Percentiles rank a stretch among this genome's conserved stretches.
phyloP scores from a whole-genome alignment of 2,888 invertebrate genomes.

The Ennomos fuscantarius region DNA sequence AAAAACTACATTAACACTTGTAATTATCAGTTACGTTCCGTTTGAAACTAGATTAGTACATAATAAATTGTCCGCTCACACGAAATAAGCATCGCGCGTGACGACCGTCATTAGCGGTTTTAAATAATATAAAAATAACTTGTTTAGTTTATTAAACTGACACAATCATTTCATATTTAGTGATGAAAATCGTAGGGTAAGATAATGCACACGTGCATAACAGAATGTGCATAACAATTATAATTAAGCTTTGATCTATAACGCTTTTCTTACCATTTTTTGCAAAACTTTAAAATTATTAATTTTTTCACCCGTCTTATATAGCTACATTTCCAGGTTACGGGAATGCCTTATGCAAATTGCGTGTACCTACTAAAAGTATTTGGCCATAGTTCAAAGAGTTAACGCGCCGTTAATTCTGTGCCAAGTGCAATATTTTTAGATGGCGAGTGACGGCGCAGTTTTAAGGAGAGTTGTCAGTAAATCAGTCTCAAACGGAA shows the following conservation, averaged over 20 bases:
- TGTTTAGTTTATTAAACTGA: neutral
- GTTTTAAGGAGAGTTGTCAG: slow-evolving; percentile 58
- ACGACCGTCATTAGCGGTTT: slow-evolving; percentile 5
- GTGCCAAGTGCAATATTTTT: slow-evolving; percentile 82
- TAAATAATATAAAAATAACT: slow-evolving; percentile 1
- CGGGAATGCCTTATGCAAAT: too few species aligned
- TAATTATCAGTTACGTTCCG: slow-evolving; percentile 16
- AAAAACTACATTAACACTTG: slow-evolving; percentile 6
- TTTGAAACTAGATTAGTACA: slow-evolving; percentile 26
- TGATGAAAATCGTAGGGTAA: too few species aligned
- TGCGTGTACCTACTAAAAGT: slow-evolving; percentile 3
- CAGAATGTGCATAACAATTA: too few species aligned
- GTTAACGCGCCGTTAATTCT: slow-evolving; percentile 71
- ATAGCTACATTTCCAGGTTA: too few species aligned
- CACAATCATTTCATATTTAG: too few species aligned
- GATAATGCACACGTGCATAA: too few species aligned
- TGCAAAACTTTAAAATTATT: too few species aligned
- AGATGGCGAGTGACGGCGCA: slow-evolving; percentile 66
- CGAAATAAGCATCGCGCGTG: slow-evolving; percentile 7
- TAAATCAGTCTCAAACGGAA: slow-evolving; percentile 48
- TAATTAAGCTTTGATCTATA: too few species aligned
- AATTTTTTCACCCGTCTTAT: too few species aligned
- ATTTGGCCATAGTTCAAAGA: slow-evolving; percentile 76
- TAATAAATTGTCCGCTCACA: slow-evolving; percentile 26
- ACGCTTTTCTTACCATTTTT: too few species aligned